Conservation (phyloP, 2,888 invertebrate species). For the Leucoma salicis region DNA sequence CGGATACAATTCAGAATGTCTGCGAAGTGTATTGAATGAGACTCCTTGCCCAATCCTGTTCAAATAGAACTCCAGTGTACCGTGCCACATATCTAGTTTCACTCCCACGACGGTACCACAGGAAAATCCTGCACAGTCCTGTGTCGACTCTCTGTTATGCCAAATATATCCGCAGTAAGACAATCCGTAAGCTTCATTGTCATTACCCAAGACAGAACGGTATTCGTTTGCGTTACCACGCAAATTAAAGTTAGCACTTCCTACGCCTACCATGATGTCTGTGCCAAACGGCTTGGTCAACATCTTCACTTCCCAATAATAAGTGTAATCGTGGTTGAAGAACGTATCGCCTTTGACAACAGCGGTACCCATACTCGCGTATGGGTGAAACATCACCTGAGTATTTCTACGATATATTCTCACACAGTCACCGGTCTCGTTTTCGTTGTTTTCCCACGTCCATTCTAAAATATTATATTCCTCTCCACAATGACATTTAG, state of each 20-base stretch:
- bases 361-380: conserved; percentile 91
- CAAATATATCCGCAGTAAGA: conserved; percentile 22
- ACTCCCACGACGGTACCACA: conserved; percentile 22
- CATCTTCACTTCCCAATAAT: conserved; percentile 96
- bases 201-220: conserved; percentile 8
- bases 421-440: not conserved
- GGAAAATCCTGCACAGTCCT: conserved; percentile 17
- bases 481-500: conserved; percentile 19
- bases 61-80: conserved; percentile 22
- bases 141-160: conserved; percentile 5
- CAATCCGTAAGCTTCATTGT: conserved; percentile 15
- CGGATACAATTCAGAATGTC: conserved; percentile 11
- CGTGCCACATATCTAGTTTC: conserved; percentile 21
- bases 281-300: conserved; percentile 91
- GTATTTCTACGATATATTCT: conserved; percentile 47
- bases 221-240: conserved; percentile 3
- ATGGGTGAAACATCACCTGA: conserved; percentile 90
- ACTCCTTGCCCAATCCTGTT: conserved; percentile 18
- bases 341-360: conserved; percentile 86
- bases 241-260: conserved; percentile 2
- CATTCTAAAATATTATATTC: conserved; percentile 11
- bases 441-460: conserved; percentile 7
- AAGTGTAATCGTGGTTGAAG: conserved; percentile 85
- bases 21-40: conserved; percentile 4
- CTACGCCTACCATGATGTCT: conserved; percentile 80